phyloP scores from a whole-genome alignment of 2,797 vertebrate species.

The Glyptemys insculpta region DNA sequence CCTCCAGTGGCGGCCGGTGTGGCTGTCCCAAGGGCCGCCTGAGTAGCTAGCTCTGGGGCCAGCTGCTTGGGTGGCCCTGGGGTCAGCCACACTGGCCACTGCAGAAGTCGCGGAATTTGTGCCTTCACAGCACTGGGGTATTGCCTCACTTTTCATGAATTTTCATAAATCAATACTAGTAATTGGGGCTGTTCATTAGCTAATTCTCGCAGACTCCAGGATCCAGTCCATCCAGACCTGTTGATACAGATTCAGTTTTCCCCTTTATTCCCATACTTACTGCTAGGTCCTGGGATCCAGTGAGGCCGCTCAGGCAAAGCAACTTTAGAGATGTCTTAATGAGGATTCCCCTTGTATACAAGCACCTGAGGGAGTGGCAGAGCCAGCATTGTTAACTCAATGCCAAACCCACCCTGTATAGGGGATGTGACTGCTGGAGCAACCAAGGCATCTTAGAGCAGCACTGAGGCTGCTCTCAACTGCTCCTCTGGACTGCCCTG shows the following conservation, averaged over 20 bases:
- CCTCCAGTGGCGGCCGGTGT: no score
- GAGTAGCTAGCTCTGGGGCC: no score
- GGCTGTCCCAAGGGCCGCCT: no score
- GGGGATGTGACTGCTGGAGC: neutral
- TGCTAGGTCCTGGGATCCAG: slow-evolving; percentile 30
- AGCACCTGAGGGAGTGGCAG: neutral
- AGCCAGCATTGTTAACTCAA: neutral
- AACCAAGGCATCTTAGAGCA: neutral
- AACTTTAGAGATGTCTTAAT: slow-evolving; percentile 3
- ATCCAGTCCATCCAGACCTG: slow-evolving; percentile 41
- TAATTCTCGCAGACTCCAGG: slow-evolving; percentile 48
- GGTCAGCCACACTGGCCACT: no score
- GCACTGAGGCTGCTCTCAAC: neutral
- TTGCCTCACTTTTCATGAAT: slow-evolving; percentile 30
- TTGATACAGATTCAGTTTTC: slow-evolving; percentile 40
- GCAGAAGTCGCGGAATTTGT: no score
- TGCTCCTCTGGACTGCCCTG: neutral
- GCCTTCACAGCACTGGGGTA: slow-evolving; percentile 5
- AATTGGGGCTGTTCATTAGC: slow-evolving; percentile 52
- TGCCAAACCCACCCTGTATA: neutral
- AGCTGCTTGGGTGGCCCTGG: no score
- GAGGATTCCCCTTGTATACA: slow-evolving; percentile 15
- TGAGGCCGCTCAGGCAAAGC: neutral
- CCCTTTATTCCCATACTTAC: slow-evolving; percentile 29
- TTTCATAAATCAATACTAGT: slow-evolving; percentile 38